phyloP scores from a whole-genome alignment of 35 echinoderm and acorn worm species.

The Holothuria glaberrima region DNA sequence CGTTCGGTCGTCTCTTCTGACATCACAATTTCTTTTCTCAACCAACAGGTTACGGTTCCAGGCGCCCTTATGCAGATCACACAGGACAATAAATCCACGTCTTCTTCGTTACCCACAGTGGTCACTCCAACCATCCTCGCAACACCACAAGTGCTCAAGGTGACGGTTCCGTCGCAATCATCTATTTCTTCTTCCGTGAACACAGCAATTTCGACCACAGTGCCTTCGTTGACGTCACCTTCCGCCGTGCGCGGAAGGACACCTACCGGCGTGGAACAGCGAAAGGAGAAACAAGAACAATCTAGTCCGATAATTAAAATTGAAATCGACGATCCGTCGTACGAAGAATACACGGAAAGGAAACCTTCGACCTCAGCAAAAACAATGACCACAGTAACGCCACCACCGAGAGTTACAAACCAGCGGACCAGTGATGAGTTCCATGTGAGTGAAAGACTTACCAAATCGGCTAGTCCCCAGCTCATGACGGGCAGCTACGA shows the following conservation, averaged over 20 bases:
- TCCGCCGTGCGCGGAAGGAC: background rate
- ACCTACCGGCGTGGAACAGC: background rate
- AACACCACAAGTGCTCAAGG: constrained; percentile 15
- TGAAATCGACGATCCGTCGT: constrained; percentile 38
- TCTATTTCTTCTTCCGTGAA: background rate
- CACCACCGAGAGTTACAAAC: constrained; percentile 25
- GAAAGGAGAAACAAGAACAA: background rate
- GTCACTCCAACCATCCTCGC: background rate
- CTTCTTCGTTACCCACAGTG: background rate
- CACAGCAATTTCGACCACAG: background rate
- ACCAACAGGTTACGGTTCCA: background rate
- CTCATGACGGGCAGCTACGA: constrained; percentile 15
- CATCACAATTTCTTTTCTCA: background rate
- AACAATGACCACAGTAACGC: constrained; percentile 36
- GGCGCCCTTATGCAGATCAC: constrained; percentile 21
- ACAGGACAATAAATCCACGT: background rate
- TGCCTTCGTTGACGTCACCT: background rate
- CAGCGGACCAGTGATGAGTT: background rate
- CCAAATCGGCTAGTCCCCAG: constrained; percentile 41
- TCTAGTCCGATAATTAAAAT: constrained; percentile 23
- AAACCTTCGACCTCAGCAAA: background rate
- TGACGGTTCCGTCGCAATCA: background rate
- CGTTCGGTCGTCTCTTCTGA: background rate
- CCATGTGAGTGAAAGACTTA: constrained; percentile 4
- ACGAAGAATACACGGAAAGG: background rate